Conservation (phyloP, 1,140 invertebrate species). For the Aleiodes sp. region DNA sequence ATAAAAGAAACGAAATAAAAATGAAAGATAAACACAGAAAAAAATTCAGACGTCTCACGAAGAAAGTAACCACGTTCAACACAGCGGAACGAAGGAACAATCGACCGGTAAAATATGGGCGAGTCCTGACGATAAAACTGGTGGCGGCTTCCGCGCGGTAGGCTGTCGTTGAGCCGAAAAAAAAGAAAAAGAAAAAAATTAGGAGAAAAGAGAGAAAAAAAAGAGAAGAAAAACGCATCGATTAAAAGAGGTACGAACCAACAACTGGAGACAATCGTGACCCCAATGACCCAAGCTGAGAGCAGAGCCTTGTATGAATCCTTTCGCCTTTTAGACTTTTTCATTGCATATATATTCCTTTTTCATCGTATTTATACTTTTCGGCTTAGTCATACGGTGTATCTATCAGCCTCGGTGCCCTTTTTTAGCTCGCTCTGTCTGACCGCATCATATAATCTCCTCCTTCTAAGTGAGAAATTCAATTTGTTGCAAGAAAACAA, state of each 20-base stretch:
- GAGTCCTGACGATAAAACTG: constrained; percentile 54
- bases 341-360: constrained; percentile 39
- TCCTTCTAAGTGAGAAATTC: no score
- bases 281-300: constrained; percentile 58
- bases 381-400: no score
- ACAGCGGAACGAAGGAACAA: constrained; percentile 37
- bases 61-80: constrained; percentile 34
- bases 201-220: background rate
- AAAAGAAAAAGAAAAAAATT: constrained; percentile 12
- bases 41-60: constrained; percentile 29
- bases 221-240: constrained; percentile 53
- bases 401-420: no score
- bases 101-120: constrained; percentile 47
- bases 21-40: background rate
- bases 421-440: no score
- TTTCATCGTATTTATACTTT: constrained; percentile 31
- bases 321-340: constrained; percentile 27
- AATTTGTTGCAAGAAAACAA: no score
- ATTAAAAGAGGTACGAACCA: constrained; percentile 50
- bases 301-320: constrained; percentile 62
- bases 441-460: no score
- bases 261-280: constrained; percentile 56
- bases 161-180: constrained; percentile 45
- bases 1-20: background rate
- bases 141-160: constrained; percentile 52